phyloP scores from a whole-genome alignment of 1,140 invertebrate genomes.

The Drosophila carrolli region DNA sequence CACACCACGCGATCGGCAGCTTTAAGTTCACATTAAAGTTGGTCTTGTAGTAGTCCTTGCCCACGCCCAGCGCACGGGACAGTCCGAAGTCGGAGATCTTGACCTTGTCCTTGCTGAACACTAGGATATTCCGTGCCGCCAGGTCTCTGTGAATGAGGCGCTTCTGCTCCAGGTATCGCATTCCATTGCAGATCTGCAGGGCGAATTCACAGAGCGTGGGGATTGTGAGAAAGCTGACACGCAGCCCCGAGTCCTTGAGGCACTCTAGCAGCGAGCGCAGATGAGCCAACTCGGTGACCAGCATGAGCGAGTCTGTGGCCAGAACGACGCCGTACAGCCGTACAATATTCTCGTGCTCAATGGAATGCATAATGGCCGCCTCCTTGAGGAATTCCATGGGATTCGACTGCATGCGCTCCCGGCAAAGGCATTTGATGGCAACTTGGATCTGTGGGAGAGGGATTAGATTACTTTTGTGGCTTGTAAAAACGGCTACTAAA shows the following conservation, averaged over 20 bases:
- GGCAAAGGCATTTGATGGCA: conserved; percentile 97
- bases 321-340: conserved; percentile 98
- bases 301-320: conserved; percentile 96
- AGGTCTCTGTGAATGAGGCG: conserved; percentile 97
- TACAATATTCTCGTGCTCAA: conserved; percentile 98
- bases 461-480: not conserved
- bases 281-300: conserved; percentile 98
- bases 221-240: conserved; percentile 94
- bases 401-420: conserved; percentile 97
- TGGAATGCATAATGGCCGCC: conserved; percentile 98
- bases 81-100: conserved; percentile 99
- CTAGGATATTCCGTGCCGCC: conserved; percentile 97
- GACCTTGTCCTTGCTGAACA: conserved; percentile 97
- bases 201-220: conserved; percentile 95
- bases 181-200: conserved; percentile 97
- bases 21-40: conserved; percentile 99
- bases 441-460: conserved; percentile 91
- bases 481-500: too few relatives aligned
- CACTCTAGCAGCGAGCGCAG: conserved; percentile 97
- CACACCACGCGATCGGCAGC: conserved; percentile 99
- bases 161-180: conserved; percentile 97
- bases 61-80: conserved; percentile 97
- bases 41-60: conserved; percentile 99
- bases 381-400: conserved; percentile 99
- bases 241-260: conserved; percentile 95